Conservation (phyloP, 2,888 invertebrate genomes). For the Rosalia funebris region DNA sequence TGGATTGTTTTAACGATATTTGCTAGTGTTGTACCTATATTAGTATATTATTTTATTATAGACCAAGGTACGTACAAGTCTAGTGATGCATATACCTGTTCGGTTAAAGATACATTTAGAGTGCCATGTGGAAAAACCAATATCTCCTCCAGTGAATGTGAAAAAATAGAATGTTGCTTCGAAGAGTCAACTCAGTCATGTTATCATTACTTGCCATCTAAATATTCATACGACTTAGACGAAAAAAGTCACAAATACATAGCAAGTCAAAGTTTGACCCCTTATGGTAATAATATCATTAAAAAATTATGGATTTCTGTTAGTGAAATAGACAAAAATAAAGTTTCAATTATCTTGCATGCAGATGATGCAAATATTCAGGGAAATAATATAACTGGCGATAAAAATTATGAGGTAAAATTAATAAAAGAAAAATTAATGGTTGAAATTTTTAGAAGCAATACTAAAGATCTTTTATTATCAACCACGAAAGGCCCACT, state of each 20-base stretch:
- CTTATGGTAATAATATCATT: constrained; percentile 42
- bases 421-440: constrained; percentile 40
- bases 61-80: constrained; percentile 32
- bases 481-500: constrained; percentile 69
- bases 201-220: constrained; percentile 59
- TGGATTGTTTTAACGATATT: constrained; percentile 40
- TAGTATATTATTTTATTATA: constrained; percentile 48
- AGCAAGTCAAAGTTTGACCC: constrained; percentile 37
- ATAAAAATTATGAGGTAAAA: constrained; percentile 43
- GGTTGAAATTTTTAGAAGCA: constrained; percentile 48
- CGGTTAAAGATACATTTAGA: constrained; percentile 50
- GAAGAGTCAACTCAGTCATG: constrained; percentile 51
- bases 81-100: constrained; percentile 47
- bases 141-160: constrained; percentile 49
- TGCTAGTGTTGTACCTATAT: constrained; percentile 44
- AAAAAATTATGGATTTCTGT: constrained; percentile 45
- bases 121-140: constrained; percentile 55
- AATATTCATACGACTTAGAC: constrained; percentile 52
- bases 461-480: constrained; percentile 61
- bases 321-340: constrained; percentile 43
- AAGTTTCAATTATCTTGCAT: constrained; percentile 46
- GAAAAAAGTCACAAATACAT: constrained; percentile 21
- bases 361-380: constrained; percentile 28
- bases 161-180: constrained; percentile 54
- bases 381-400: constrained; percentile 9